Evolutionary conservation across 2,797 vertebrate genomes (phyloP).

Genomic region (Acropternis orthonyx): DNA sequence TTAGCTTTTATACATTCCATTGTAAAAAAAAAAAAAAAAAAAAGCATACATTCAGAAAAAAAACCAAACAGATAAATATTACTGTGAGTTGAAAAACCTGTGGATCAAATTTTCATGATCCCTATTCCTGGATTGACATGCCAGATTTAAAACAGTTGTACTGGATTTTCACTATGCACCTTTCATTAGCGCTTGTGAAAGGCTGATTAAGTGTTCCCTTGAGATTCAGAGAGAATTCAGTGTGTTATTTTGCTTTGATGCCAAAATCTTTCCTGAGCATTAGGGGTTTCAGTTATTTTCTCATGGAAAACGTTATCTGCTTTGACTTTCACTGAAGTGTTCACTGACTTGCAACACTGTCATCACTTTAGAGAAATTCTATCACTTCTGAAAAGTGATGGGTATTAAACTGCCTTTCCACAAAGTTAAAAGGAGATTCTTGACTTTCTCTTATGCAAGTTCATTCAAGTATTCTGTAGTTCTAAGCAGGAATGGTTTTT

Average conservation of each 20-base stretch:
- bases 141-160: background rate
- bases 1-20: background rate
- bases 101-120: background rate
- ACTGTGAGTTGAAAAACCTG: background rate
- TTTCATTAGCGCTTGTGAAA: background rate
- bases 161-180: background rate
- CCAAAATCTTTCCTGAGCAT: background rate
- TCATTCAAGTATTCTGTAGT: background rate
- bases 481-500: background rate
- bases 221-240: background rate
- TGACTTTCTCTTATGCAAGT: slow-evolving; percentile 6
- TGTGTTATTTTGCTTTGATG: background rate
- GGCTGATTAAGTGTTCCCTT: background rate
- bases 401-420: background rate
- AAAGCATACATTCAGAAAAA: background rate
- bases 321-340: background rate
- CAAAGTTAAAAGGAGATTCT: slow-evolving; percentile 10
- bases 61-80: background rate
- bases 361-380: background rate
- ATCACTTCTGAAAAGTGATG: background rate
- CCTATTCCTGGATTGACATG: background rate
- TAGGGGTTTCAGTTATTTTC: background rate
- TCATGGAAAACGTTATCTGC: background rate
- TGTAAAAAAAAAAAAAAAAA: background rate
- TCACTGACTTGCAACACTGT: background rate